These are phyloP conservation scores for Sebastes miniatus DNA, from an alignment of 2,797 vertebrate species.

Conservation along the genomic window DNA sequence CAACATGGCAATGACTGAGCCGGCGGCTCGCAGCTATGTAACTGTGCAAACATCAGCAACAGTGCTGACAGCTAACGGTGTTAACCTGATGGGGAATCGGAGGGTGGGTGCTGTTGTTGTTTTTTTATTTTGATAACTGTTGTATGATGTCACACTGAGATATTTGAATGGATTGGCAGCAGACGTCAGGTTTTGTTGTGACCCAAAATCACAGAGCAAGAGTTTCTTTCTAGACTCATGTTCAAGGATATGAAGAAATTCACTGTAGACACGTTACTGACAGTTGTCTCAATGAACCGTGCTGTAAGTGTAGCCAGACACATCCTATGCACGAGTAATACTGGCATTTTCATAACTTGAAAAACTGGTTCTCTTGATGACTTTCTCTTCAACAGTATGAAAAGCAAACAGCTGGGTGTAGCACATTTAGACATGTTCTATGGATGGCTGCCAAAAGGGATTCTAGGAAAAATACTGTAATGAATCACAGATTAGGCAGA, in stretches of 20 bases:
- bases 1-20: too few relatives aligned
- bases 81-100: too few relatives aligned
- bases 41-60: too few relatives aligned
- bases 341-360: neutral
- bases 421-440: neutral
- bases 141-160: neutral
- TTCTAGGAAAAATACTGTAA: neutral
- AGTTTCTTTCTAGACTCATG: neutral
- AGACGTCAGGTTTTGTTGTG: neutral
- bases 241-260: neutral
- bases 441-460: neutral
- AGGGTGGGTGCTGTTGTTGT: too few relatives aligned
- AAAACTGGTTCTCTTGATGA: neutral
- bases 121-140: neutral
- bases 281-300: neutral
- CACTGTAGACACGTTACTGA: neutral
- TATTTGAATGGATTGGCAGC: neutral
- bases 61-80: too few relatives aligned
- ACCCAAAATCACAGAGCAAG: neutral
- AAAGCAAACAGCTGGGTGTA: neutral
- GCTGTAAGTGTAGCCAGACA: neutral
- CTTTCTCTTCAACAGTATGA: neutral
- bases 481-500: neutral
- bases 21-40: too few relatives aligned
- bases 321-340: accelerated